Evolutionary conservation across 1,140 invertebrate species (phyloP).

Genomic region (Diploscapter pachys): DNA sequence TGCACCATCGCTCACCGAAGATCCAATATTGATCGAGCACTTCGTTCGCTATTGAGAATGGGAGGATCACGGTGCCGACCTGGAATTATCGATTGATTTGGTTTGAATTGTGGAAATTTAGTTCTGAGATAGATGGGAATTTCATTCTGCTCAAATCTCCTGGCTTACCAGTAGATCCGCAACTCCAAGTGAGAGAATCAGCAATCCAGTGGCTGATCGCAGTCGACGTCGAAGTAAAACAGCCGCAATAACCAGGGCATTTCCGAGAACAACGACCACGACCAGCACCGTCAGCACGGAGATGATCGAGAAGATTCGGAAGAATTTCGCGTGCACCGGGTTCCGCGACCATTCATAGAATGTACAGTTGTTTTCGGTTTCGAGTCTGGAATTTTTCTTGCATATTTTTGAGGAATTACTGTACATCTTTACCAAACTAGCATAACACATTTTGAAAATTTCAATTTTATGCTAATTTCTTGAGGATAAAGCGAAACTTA

Average conservation of each 20-base stretch:
- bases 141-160: conserved; percentile 13
- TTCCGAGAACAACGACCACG: conserved; percentile 67
- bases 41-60: conserved; percentile 58
- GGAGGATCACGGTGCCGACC: conserved; percentile 57
- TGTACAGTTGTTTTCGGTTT: conserved; percentile 28
- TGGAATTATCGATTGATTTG: conserved; percentile 21
- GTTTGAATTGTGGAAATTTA: not conserved
- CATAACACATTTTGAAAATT: no score
- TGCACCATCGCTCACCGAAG: conserved; percentile 58
- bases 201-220: conserved; percentile 79
- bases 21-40: conserved; percentile 56
- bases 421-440: no score
- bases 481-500: no score
- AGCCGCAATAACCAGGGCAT: conserved; percentile 88
- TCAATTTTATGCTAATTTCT: no score
- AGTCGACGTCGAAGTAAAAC: conserved; percentile 81
- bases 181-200: conserved; percentile 79
- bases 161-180: conserved; percentile 76
- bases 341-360: conserved; percentile 52
- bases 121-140: not conserved
- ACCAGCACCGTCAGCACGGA: conserved; percentile 56
- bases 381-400: no score
- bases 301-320: conserved; percentile 59
- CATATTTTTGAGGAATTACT: no score
- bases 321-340: conserved; percentile 53